These are phyloP conservation scores for Anabas testudineus DNA, from an alignment of 2,797 vertebrate species.

Conservation along the genomic window DNA sequence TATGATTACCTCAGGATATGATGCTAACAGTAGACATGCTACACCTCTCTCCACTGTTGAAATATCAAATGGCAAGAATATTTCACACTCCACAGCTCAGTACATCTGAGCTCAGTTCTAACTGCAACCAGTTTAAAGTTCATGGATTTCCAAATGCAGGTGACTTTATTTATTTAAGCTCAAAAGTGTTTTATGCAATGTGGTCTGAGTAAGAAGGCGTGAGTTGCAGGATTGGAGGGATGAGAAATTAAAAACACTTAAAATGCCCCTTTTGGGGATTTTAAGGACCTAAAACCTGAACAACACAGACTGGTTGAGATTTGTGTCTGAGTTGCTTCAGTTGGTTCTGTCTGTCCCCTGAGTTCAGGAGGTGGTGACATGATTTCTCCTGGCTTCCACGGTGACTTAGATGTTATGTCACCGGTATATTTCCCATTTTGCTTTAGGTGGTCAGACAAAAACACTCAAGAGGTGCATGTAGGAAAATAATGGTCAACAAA, in stretches of 20 bases:
- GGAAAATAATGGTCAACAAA: conserved; percentile 32
- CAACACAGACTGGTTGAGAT: conserved; percentile 22
- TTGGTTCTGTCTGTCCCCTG: conserved; percentile 39
- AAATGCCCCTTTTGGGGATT: conserved; percentile 24
- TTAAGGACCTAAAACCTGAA: conserved; percentile 21
- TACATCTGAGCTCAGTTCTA: conserved; percentile 18
- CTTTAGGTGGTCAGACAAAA: conserved; percentile 30
- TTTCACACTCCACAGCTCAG: conserved; percentile 32
- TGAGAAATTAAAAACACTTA: conserved; percentile 31
- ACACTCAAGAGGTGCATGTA: conserved; percentile 13
- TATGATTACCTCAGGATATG: conserved; percentile 53
- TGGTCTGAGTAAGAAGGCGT: neutral
- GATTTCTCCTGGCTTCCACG: conserved; percentile 52
- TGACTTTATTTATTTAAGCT: conserved; percentile 36
- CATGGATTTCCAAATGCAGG: conserved; percentile 24
- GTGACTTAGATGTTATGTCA: conserved; percentile 55
- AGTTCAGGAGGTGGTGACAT: conserved; percentile 54
- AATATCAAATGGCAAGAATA: conserved; percentile 37
- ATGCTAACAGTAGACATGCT: conserved; percentile 44
- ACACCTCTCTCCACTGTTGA: conserved; percentile 17
- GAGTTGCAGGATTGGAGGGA: neutral
- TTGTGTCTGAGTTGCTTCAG: conserved; percentile 19
- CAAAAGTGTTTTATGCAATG: conserved; percentile 4
- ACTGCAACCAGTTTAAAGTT: conserved; percentile 2
- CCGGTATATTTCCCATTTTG: conserved; percentile 46